Percentiles rank a stretch among this genome's conserved stretches.
Conservation (phyloP, 2,888 invertebrate species). For the Drosophila kuntzei region DNA sequence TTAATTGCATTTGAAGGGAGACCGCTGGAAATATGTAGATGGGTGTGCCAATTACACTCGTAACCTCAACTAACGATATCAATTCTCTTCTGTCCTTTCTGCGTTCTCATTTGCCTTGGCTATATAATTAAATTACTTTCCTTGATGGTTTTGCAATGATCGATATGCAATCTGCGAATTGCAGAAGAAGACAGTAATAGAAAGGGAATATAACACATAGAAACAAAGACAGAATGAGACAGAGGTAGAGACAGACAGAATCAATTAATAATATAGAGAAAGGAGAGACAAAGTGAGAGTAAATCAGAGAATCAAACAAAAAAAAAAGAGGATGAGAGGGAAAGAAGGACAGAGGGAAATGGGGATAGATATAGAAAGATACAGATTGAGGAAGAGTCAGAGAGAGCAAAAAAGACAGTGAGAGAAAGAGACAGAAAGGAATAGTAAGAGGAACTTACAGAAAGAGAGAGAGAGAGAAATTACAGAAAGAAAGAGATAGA, state of each 20-base stretch:
- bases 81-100: conserved; percentile 1
- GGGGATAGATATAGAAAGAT: no score
- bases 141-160: conserved; percentile 41
- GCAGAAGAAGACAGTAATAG: background rate
- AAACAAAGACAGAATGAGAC: background rate
- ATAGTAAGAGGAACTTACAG: no score
- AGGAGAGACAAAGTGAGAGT: no score
- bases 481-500: background rate
- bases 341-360: no score
- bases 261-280: no score
- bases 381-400: background rate
- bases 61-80: conserved; percentile 3
- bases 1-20: conserved; percentile 26
- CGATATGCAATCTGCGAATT: conserved; percentile 51
- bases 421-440: background rate
- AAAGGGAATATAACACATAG: background rate
- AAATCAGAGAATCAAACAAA: no score
- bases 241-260: background rate
- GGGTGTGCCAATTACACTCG: conserved; percentile 16
- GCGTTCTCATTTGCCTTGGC: conserved; percentile 34
- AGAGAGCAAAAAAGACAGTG: background rate
- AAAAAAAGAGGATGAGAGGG: no score
- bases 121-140: conserved; percentile 47
- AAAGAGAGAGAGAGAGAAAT: background rate
- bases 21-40: conserved; percentile 10